Conservation (phyloP, 2,888 invertebrate species). For the Galeopsomyia nigrocyanea region DNA sequence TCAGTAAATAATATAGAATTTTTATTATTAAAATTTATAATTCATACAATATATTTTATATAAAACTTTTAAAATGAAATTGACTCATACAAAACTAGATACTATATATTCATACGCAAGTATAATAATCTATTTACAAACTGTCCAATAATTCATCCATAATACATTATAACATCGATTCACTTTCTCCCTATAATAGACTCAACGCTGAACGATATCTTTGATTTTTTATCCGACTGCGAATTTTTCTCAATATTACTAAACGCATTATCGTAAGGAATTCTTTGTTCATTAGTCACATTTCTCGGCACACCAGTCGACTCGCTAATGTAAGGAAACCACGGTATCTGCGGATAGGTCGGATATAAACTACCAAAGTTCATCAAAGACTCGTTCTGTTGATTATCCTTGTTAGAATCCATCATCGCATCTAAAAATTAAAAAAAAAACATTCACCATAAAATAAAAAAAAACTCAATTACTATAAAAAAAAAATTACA, state of each 20-base stretch:
- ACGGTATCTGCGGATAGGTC: slow-evolving; percentile 53
- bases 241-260: slow-evolving; percentile 20
- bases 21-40: too few species aligned
- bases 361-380: slow-evolving; percentile 49
- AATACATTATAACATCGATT: too few species aligned
- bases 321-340: slow-evolving; percentile 54
- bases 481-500: background rate
- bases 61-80: too few species aligned
- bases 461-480: background rate
- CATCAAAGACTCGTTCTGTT: slow-evolving; percentile 24
- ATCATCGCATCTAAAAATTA: background rate
- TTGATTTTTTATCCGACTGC: slow-evolving; percentile 58
- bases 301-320: slow-evolving; percentile 20
- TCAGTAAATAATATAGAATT: too few species aligned
- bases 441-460: background rate
- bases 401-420: slow-evolving; percentile 4
- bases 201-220: slow-evolving; percentile 65
- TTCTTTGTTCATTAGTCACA: slow-evolving; percentile 19
- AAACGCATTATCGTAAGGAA: slow-evolving; percentile 5
- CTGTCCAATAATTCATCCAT: too few species aligned
- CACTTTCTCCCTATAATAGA: slow-evolving; percentile 65
- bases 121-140: too few species aligned
- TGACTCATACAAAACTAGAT: too few species aligned
- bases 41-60: too few species aligned
- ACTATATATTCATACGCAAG: too few species aligned